Evolutionary conservation across 2,113 vertebrate species (phyloP), one percentile per base, ranked within the genome.

Genomic region (Ancistrus triradiatus): DNA sequence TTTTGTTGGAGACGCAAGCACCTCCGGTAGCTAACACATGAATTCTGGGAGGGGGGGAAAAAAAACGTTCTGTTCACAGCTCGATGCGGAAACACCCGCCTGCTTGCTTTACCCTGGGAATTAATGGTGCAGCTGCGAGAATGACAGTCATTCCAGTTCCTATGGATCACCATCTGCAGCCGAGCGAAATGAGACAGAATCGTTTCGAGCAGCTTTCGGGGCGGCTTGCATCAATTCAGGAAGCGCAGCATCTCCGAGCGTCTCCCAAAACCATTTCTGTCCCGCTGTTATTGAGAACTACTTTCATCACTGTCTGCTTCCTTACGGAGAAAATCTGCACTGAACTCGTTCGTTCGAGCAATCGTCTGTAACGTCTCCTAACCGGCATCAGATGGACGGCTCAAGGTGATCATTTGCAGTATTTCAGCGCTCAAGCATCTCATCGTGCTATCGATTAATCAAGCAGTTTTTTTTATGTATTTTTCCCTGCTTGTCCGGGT

Each of bases 71-170:
- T 11, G 53, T 18, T 17, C 0, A 10, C 24, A 42, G 65, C 14
- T 15, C 1, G 6, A 9, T 2, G 18, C 15, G 17, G 51, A n/a
- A 33, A 55, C 9, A 21, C 11, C 31, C 10, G 22, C 21, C 37
- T 42, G 35, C 2, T 1, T 19, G 25, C 51, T 27, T 31, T 33
- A 59, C 25, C 28, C 11, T 28, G 43, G 28, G 19, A 31, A 27
- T 10, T 37, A 57, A 72, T 69, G 56, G 50, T 17, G 24, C 22
- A 57, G 17, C 35, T 57, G 14, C 6, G 38, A 57, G 53, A 38
- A n/a, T 0, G 6, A 3, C 38, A 42, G 38, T 59, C 37, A 31
- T 59, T 59, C 56, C 28, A 24, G 24, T 31, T 59, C 40, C 40
- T 44, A 44, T 3, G 2, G 24, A 59, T 38, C 1, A 6, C 57